phyloP scores from a whole-genome alignment of 2,797 vertebrate species.

The Danio jaintianensis region DNA sequence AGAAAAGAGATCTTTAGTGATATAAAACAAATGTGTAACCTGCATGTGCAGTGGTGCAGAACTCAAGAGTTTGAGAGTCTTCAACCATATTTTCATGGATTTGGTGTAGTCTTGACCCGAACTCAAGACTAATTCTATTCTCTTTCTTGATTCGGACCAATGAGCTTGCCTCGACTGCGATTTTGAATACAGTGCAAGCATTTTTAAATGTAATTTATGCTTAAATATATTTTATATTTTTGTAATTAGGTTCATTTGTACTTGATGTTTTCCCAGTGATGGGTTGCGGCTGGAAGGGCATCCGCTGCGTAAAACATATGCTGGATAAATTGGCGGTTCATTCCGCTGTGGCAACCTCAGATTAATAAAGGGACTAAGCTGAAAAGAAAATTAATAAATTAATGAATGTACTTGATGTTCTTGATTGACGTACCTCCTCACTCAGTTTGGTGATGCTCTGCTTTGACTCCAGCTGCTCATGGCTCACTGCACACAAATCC shows the following conservation, averaged over 20 bases:
- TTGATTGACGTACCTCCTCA: constrained; percentile 66
- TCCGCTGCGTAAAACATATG: too few relatives aligned
- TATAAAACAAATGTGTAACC: background rate
- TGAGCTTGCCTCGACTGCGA: too few relatives aligned
- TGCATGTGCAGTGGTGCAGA: background rate
- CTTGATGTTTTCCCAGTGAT: too few relatives aligned
- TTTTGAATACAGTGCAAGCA: background rate
- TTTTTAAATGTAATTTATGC: background rate
- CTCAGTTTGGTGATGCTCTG: constrained; percentile 72
- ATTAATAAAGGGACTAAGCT: too few relatives aligned
- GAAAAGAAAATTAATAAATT: too few relatives aligned
- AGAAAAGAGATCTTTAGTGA: background rate
- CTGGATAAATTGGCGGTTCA: too few relatives aligned
- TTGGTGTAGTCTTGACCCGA: background rate
- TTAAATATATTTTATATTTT: background rate
- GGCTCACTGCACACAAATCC: constrained; percentile 61
- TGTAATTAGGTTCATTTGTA: background rate
- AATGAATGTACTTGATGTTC: background rate
- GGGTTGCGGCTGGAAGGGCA: too few relatives aligned
- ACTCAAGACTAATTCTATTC: background rate
- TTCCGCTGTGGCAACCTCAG: too few relatives aligned
- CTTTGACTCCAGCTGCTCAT: constrained; percentile 68
- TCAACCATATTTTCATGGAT: background rate
- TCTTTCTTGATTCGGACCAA: background rate
- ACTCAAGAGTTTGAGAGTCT: background rate